A percentile compares a stretch with the other conserved stretches of the same genome.
Conservation (phyloP, 2,888 invertebrate genomes). For the Brassicogethes aeneus region DNA sequence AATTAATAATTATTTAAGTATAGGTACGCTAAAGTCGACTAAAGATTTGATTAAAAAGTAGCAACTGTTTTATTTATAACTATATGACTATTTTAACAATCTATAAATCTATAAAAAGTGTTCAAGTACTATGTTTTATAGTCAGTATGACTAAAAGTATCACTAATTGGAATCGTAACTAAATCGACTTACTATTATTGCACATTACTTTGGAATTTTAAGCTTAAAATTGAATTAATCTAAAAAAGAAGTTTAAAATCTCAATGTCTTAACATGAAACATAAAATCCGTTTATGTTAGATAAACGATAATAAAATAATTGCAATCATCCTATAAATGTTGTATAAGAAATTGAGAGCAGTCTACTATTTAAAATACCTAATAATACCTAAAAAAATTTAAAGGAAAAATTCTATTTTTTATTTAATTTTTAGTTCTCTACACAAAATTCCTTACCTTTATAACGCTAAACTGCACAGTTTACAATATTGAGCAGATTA, state of each 20-base stretch:
- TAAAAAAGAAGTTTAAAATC: too few relatives aligned
- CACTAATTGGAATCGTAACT: slow-evolving; percentile 20
- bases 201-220: slow-evolving; percentile 23
- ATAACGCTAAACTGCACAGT: too few relatives aligned
- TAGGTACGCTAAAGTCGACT: slow-evolving; percentile 25
- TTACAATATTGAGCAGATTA: too few relatives aligned
- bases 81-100: slow-evolving; percentile 8
- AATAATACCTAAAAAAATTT: slow-evolving; percentile 5
- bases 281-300: too few relatives aligned
- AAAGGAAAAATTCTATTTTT: too few relatives aligned
- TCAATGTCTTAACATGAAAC: too few relatives aligned
- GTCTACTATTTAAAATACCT: slow-evolving; percentile 15
- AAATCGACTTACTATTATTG: slow-evolving; percentile 23
- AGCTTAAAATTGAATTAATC: too few relatives aligned
- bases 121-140: slow-evolving; percentile 11
- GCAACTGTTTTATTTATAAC: neutral
- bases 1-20: too few relatives aligned
- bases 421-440: too few relatives aligned
- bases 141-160: slow-evolving; percentile 23
- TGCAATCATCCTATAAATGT: too few relatives aligned
- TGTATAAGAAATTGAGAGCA: slow-evolving; percentile 14
- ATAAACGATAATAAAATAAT: slow-evolving; percentile 3
- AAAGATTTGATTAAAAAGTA: slow-evolving; percentile 10
- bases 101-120: slow-evolving; percentile 7
- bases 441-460: too few relatives aligned